These are phyloP conservation scores for Enteromius anoplus DNA, from an alignment of 2,797 vertebrate species.

Conservation along the genomic window DNA sequence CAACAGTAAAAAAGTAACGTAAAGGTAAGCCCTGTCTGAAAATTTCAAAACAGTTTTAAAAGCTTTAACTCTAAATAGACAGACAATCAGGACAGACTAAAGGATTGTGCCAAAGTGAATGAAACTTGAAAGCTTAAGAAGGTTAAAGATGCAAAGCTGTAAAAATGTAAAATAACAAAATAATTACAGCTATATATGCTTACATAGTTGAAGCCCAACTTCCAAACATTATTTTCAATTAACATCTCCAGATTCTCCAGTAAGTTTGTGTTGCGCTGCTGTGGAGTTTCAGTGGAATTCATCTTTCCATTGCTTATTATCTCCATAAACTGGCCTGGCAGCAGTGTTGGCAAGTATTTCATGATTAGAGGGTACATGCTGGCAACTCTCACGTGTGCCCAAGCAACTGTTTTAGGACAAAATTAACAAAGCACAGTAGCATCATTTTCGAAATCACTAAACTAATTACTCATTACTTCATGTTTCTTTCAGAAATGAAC, in stretches of 20 bases:
- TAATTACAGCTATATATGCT: background rate
- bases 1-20: background rate
- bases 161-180: too few species aligned
- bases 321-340: conserved; percentile 75
- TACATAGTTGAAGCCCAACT: conserved; percentile 65
- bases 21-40: background rate
- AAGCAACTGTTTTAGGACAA: conserved; percentile 67
- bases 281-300: background rate
- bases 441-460: background rate
- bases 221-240: conserved; percentile 77
- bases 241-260: conserved; percentile 65
- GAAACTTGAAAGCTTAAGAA: too few species aligned
- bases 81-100: too few species aligned
- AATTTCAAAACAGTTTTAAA: too few species aligned
- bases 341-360: conserved; percentile 78
- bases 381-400: conserved; percentile 65
- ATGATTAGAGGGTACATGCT: conserved; percentile 73
- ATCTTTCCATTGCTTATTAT: conserved; percentile 57
- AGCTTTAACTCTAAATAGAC: too few species aligned
- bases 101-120: too few species aligned
- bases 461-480: background rate
- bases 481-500: background rate
- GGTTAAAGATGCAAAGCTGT: too few species aligned
- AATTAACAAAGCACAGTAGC: background rate
- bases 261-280: background rate